These are phyloP conservation scores for Apis cerana DNA, from an alignment of 1,140 invertebrate species.

Conservation along the genomic window DNA sequence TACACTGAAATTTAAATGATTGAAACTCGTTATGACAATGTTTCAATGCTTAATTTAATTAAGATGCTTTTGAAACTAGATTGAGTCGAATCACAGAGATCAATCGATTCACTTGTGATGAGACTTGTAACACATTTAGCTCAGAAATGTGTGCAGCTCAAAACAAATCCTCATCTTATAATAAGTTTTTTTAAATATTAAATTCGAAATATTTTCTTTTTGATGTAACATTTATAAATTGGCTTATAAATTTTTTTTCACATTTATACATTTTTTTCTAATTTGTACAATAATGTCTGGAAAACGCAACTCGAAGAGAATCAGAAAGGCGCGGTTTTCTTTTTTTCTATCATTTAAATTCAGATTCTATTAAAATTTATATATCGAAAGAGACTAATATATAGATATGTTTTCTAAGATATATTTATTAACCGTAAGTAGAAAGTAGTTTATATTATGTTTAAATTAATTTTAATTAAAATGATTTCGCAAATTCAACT, in stretches of 20 bases:
- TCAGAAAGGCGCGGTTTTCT: too few relatives aligned
- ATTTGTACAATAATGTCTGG: not conserved
- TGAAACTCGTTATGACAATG: not conserved
- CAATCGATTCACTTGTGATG: not conserved
- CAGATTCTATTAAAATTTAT: too few relatives aligned
- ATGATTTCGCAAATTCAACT: too few relatives aligned
- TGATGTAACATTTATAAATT: not conserved
- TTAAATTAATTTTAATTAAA: too few relatives aligned
- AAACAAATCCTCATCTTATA: not conserved
- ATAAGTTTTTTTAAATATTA: not conserved
- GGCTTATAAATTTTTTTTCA: not conserved
- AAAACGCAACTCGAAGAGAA: too few relatives aligned
- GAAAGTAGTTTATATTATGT: too few relatives aligned
- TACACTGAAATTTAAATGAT: not conserved
- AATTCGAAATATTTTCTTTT: not conserved
- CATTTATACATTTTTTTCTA: too few relatives aligned
- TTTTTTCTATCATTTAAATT: too few relatives aligned
- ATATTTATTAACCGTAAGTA: too few relatives aligned
- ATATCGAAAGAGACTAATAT: too few relatives aligned
- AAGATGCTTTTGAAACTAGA: not conserved
- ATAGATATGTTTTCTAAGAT: too few relatives aligned
- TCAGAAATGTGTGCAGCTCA: slow-evolving; percentile 8
- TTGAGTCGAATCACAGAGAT: not conserved
- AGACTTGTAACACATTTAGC: not conserved
- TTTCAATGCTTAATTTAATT: not conserved